A percentile compares a stretch with the other conserved stretches of the same genome.
Conservation (phyloP, 2,113 vertebrate genomes). For the Irena cyanogastra region DNA sequence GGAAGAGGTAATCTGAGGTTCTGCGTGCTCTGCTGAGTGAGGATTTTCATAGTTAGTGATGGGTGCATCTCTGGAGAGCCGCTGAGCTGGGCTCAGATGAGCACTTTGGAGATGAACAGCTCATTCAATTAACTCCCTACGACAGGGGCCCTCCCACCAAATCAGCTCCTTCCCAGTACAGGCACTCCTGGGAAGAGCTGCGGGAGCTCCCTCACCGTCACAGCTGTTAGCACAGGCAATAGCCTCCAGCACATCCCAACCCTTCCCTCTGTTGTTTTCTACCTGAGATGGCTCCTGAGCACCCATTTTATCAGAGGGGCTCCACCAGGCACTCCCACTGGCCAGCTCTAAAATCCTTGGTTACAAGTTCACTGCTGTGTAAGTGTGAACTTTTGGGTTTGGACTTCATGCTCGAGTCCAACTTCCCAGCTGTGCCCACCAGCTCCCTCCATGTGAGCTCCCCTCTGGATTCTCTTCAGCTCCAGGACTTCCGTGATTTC, state of each 20-base stretch:
- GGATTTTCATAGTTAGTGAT: conserved; percentile 2
- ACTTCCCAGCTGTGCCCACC: neutral
- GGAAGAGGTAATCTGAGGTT: conserved; percentile 28
- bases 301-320: neutral
- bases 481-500: neutral
- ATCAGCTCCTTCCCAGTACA: conserved; percentile 17
- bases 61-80: conserved; percentile 17
- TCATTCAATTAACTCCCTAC: neutral
- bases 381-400: neutral
- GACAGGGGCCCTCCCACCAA: conserved; percentile 5
- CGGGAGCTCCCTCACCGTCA: neutral
- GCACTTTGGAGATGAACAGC: conserved; percentile 21
- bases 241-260: neutral
- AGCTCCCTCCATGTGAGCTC: neutral
- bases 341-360: neutral
- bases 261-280: neutral
- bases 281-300: neutral
- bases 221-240: neutral
- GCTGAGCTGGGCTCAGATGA: neutral
- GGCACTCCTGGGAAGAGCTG: neutral
- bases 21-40: neutral
- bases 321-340: accelerated
- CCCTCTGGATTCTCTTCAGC: neutral
- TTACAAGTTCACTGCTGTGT: no score
- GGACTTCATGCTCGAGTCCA: accelerated